Base-by-base conservation (phyloP, 2,113 vertebrate species). In the Arvicanthis niloticus region DNA sequence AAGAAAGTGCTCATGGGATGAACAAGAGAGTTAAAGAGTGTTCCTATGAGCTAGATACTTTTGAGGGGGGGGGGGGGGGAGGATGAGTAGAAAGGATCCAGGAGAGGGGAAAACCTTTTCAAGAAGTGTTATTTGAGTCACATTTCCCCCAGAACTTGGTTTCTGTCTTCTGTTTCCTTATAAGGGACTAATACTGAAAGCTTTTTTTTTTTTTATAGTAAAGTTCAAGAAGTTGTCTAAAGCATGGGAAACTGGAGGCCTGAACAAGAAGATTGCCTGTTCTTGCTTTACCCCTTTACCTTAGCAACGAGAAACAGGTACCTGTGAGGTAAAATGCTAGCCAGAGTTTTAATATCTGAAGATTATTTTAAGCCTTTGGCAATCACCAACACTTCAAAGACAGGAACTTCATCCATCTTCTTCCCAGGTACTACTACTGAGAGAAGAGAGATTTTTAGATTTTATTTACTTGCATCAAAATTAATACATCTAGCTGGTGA, bases 381-480 rank as follows among this genome's bases (percentile, higher is more conserved):
- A 60, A 70, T 62, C 40, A 19, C 10, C 21, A 67, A 70, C 42
- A 76, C 21, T 81, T 89, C 84, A 12, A 88, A 93, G 21, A 90
- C 12, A 87, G 11, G 0, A 78, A 76, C 0, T 68, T 62, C 62
- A 81, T 76, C 34, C 12, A 84, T 91, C 40, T 97, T 95, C 73
- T 96, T 75, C 17, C 12, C 34, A 22, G 65, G 37, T 22, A 29
- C 60, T 82, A 37, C 2, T 3, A 13, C 73, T 70, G 3, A 22
- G 15, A 82, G 7, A 77, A 40, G 13, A 15, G 29, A 53, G 62
- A 45, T 67, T 40, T 77, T 87, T 72, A 87, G 75, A 22, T 68
- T 89, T 37, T 78, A 95, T 68, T 95, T 78, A 56, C 11, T 95
- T 88, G 53, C 40, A 45, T 87, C 62, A 62, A 82, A 96, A 88